Evolutionary conservation across 2,797 vertebrate species (phyloP), one percentile per base, ranked within the genome.

Genomic region (Siniperca obscura): DNA sequence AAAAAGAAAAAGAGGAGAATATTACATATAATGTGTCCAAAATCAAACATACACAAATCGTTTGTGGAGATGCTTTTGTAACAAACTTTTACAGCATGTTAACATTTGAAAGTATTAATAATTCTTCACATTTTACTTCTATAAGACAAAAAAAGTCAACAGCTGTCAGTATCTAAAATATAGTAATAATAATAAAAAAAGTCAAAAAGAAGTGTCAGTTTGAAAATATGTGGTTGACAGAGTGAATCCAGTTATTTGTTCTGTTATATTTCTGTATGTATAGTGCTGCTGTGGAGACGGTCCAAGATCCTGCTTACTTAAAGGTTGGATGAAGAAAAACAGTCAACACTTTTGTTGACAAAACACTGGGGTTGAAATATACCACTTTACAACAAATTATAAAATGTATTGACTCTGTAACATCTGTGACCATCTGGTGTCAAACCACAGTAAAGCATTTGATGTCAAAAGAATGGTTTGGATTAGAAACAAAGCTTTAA

Each of bases 401-500:
- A 67, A 57, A 74, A 79, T 36, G 38, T 76, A 38, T 65, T 57
- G 66, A 70, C 55, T 44, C 4, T 61, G 82, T 77, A 85, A 87
- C 80, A 74, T 78, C 65, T 69, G 65, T 52, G 70, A 70, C 59
- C 75, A 65, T 56, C 53, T 65, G 80, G 73, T 74, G 61, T 81
- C 73, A 55, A 82, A 86, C 76, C 68, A 85, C 77, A 84, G n/a
- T 52, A 67, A 90, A 89, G 53, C 27, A 50, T 74, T 61, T 70
- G 67, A 84, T 67, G 64, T 62, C 59, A 84, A 72, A 82, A 83
- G 19, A 78, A 82, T 66, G 36, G 57, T 80, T 86, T 91, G 27
- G 86, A 92, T 93, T 88, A 91, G 86, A 92, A 91, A 93, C 67
- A 38, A 48, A 86, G 71, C 86, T 94, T 93, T 92, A 92, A 93